phyloP scores from a whole-genome alignment of 37 sponge, comb jelly and placozoan species.

The Halichondria panicea region DNA sequence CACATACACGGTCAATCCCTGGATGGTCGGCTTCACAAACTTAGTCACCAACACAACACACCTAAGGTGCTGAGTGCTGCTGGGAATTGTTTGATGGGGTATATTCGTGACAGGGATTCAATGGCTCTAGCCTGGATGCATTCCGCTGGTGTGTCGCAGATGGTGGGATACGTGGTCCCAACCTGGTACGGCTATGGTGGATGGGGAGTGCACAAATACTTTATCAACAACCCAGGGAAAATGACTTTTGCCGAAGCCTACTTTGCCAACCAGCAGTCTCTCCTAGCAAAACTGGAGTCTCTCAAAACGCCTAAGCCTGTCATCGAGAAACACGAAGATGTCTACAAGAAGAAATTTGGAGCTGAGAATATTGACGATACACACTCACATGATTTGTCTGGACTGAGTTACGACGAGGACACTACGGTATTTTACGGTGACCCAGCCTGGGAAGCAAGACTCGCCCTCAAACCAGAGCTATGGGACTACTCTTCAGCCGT shows the following conservation, averaged over 20 bases:
- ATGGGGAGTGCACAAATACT: slow-evolving; percentile 75
- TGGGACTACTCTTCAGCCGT: slow-evolving; percentile 17
- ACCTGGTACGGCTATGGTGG: slow-evolving; percentile 79
- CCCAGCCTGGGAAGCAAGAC: slow-evolving; percentile 61
- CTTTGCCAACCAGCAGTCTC: slow-evolving; percentile 79
- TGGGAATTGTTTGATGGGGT: slow-evolving; percentile 67
- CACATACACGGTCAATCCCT: slow-evolving; percentile 23
- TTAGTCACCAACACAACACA: slow-evolving; percentile 1
- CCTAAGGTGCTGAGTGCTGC: slow-evolving; percentile 68
- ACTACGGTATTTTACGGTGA: slow-evolving; percentile 75
- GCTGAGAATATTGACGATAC: not conserved
- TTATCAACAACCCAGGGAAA: slow-evolving; percentile 57
- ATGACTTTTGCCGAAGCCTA: slow-evolving; percentile 58
- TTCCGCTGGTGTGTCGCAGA: slow-evolving; percentile 67
- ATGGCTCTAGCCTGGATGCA: slow-evolving; percentile 85
- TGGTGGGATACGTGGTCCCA: slow-evolving; percentile 61
- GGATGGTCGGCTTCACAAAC: not conserved
- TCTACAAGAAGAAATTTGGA: slow-evolving; percentile 19
- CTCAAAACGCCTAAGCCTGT: not conserved
- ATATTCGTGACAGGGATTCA: slow-evolving; percentile 30
- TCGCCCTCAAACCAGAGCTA: slow-evolving; percentile 28
- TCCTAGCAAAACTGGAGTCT: slow-evolving; percentile 26
- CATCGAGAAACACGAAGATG: not conserved
- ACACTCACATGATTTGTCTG: slow-evolving; percentile 20
- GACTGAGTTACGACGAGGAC: slow-evolving; percentile 60